These are phyloP conservation scores for Thysanoteuthis rhombus DNA, from an alignment of 2,888 invertebrate genomes.

Conservation along the genomic window DNA sequence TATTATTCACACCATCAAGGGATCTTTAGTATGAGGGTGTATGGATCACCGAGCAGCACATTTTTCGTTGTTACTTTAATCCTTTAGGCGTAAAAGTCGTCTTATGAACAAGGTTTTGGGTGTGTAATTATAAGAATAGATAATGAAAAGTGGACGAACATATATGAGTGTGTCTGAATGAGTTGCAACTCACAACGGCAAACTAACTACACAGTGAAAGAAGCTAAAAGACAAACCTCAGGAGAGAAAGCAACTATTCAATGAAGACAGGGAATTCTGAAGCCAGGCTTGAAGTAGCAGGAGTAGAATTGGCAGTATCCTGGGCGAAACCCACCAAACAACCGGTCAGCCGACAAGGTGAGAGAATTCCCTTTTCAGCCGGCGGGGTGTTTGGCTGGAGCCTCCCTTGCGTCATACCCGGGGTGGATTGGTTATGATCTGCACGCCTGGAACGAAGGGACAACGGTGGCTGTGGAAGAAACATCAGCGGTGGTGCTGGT, in stretches of 20 bases:
- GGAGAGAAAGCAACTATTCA: conserved; percentile 18
- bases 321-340: conserved; percentile 31
- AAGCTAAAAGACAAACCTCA: conserved; percentile 24
- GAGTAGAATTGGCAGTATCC: not conserved
- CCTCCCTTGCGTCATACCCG: conserved; percentile 25
- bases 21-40: no score
- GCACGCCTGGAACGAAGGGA: not conserved
- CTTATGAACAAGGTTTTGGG: no score
- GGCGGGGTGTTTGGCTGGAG: conserved; percentile 34
- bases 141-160: not conserved
- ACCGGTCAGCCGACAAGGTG: conserved; percentile 34
- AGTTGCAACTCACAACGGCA: not conserved
- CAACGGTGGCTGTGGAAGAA: not conserved
- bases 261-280: not conserved
- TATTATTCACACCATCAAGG: no score
- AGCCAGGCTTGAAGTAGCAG: not conserved
- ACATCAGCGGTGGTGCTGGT: not conserved
- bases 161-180: not conserved
- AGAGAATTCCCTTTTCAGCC: conserved; percentile 32
- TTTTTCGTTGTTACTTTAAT: no score
- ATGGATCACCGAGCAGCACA: no score
- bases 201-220: conserved; percentile 28
- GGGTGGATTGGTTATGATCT: not conserved
- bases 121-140: no score
- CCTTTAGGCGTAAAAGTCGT: no score